Evolutionary conservation across 2,888 invertebrate species (phyloP).

Genomic region (Boloria selene): DNA sequence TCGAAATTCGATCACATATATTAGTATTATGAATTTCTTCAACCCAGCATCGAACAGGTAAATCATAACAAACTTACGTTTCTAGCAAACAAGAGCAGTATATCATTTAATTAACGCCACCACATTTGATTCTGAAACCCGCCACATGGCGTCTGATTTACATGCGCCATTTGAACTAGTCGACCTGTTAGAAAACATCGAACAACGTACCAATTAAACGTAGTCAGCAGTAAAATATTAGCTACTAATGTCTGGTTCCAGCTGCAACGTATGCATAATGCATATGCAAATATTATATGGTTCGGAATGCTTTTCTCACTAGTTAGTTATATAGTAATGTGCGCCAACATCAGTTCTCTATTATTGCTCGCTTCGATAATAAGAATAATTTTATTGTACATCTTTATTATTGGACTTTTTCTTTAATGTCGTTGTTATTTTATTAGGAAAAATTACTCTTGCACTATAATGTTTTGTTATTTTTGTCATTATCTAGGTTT

Average conservation of each 20-base stretch:
- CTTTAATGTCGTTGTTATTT: no score
- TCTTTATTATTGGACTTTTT: neutral
- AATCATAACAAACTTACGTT: no score
- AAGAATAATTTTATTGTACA: neutral
- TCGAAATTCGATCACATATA: no score
- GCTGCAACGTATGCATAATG: neutral
- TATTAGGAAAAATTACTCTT: no score
- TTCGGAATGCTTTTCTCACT: neutral
- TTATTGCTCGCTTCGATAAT: neutral
- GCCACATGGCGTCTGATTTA: constrained; percentile 27
- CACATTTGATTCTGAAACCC: neutral
- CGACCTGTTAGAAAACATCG: constrained; percentile 17
- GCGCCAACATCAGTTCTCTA: neutral
- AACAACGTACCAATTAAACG: constrained; percentile 8
- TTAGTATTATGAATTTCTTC: no score
- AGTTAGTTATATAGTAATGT: constrained; percentile 3
- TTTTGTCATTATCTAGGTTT: no score
- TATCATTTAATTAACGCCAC: neutral
- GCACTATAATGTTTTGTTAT: no score
- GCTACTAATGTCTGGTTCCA: constrained; percentile 4
- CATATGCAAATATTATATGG: neutral
- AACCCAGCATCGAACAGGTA: no score
- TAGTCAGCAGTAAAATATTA: constrained; percentile 4
- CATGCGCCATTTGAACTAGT: constrained; percentile 21
- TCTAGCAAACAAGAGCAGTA: no score